Percentiles rank a stretch among this genome's conserved stretches.
Evolutionary conservation across 2,113 vertebrate genomes (phyloP).

Genomic region (Dromaius novaehollandiae): DNA sequence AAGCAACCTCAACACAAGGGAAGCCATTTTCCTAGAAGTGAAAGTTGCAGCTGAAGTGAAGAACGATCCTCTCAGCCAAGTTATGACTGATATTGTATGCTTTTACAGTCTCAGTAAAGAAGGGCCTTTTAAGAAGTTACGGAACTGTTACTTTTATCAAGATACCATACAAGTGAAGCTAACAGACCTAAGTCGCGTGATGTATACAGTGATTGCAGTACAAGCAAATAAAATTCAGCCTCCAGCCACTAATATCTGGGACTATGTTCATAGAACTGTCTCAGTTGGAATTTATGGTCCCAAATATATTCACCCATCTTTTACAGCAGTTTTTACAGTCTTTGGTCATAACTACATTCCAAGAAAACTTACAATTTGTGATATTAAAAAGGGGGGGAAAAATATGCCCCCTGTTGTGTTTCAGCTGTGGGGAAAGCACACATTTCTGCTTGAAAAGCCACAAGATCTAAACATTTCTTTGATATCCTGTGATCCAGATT

Average conservation of each 20-base stretch:
- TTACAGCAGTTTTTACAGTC: conserved; percentile 86
- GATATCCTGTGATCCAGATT: conserved; percentile 78
- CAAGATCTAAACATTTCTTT: conserved; percentile 83
- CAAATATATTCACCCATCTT: conserved; percentile 91
- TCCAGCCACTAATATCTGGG: conserved; percentile 81
- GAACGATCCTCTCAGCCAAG: conserved; percentile 88
- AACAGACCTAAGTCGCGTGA: conserved; percentile 80
- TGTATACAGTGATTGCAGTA: conserved; percentile 84
- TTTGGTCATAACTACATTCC: conserved; percentile 90
- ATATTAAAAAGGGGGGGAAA: conserved; percentile 83
- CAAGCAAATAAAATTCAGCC: conserved; percentile 81
- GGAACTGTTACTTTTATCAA: conserved; percentile 83
- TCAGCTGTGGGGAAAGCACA: conserved; percentile 93
- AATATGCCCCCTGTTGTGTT: conserved; percentile 88
- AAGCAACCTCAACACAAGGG: conserved; percentile 86
- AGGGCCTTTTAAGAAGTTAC: conserved; percentile 89
- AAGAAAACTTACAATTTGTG: conserved; percentile 85
- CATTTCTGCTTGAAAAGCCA: conserved; percentile 80
- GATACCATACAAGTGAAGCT: conserved; percentile 90
- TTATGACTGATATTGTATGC: conserved; percentile 88
- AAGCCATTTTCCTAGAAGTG: conserved; percentile 85
- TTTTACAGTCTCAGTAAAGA: conserved; percentile 83
- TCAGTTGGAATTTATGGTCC: conserved; percentile 93
- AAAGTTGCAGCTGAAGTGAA: conserved; percentile 89
- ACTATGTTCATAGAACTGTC: conserved; percentile 81